These are phyloP conservation scores for Pseudopleuronectes americanus DNA, from an alignment of 2,797 vertebrate genomes.

Conservation along the genomic window DNA sequence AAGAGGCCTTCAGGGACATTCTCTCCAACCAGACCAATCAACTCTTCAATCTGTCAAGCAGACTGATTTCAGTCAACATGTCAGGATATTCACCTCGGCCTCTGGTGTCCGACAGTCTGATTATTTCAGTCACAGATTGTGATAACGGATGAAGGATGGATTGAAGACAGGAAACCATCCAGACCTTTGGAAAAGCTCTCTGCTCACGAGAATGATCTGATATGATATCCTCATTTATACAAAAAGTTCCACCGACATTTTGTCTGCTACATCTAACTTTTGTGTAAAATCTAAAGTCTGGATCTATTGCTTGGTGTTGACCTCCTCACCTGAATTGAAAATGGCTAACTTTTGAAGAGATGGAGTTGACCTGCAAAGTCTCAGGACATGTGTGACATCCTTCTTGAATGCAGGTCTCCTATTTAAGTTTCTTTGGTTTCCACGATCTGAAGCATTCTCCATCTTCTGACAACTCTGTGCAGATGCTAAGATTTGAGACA, in stretches of 20 bases:
- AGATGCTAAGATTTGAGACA: not conserved
- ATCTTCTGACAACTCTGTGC: slow-evolving; percentile 1
- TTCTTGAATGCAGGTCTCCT: slow-evolving; percentile 3
- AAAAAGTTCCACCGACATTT: not conserved
- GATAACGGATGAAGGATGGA: not conserved
- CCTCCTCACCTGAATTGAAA: not conserved
- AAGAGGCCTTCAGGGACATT: not conserved
- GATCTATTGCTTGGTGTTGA: not conserved
- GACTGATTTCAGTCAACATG: slow-evolving; percentile 9
- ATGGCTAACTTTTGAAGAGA: not conserved
- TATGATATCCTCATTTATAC: not conserved
- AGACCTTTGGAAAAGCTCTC: too few species aligned
- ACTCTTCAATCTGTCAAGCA: not conserved
- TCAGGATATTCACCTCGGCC: slow-evolving; percentile 8
- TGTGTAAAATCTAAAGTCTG: slow-evolving; percentile 5
- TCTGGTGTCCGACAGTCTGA: slow-evolving; percentile 10
- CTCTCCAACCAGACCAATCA: not conserved
- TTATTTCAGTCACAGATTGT: not conserved
- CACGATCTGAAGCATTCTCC: slow-evolving; percentile 4
- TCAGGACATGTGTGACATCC: not conserved
- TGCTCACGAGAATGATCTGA: too few species aligned
- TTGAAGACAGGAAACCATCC: not conserved
- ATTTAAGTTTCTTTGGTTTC: not conserved
- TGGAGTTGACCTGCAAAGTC: not conserved
- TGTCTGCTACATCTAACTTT: not conserved